Conservation (phyloP, 2,888 invertebrate genomes). For the Byasa hedistus region DNA sequence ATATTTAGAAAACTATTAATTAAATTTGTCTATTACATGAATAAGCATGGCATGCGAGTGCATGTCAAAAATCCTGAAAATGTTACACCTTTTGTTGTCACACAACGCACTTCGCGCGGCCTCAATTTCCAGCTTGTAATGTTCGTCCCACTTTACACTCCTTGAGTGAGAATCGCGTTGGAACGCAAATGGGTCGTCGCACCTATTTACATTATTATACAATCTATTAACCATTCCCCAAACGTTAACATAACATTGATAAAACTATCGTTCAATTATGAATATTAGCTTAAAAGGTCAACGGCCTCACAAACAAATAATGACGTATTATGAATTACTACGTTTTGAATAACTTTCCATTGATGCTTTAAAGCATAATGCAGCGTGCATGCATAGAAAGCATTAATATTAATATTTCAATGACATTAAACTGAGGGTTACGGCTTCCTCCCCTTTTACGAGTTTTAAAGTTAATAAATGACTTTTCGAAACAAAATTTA, state of each 20-base stretch:
- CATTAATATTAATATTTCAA: conserved; percentile 38
- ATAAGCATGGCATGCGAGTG: background rate
- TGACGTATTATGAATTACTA: conserved; percentile 2
- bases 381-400: conserved; percentile 34
- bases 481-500: conserved; percentile 12
- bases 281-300: conserved; percentile 8
- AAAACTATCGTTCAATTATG: conserved; percentile 4
- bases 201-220: conserved; percentile 6
- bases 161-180: conserved; percentile 2
- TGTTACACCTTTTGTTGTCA: background rate
- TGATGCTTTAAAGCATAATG: conserved; percentile 19
- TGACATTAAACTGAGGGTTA: conserved; percentile 33
- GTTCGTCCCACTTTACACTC: conserved; percentile 7
- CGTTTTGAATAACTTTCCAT: conserved; percentile 19
- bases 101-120: background rate
- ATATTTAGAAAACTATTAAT: background rate
- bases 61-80: background rate
- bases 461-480: conserved; percentile 24
- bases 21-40: background rate
- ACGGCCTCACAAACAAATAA: conserved; percentile 5
- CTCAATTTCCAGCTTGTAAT: background rate
- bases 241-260: background rate
- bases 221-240: conserved; percentile 2
- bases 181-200: conserved; percentile 3
- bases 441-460: conserved; percentile 8